phyloP scores from a whole-genome alignment of 2,888 invertebrate species.

The Gryllus longicercus region DNA sequence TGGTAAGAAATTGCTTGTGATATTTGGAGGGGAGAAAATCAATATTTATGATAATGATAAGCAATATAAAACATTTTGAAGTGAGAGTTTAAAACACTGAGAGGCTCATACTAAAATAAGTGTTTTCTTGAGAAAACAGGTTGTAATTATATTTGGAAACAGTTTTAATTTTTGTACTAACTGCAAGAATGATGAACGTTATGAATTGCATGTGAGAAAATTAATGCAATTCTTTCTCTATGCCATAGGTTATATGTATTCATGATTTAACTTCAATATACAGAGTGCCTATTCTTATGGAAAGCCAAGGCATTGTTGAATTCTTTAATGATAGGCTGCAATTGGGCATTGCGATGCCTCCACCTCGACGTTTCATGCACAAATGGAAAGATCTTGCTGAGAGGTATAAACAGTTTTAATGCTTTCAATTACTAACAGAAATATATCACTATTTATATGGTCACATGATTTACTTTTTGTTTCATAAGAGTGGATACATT shows the following conservation, averaged over 20 bases:
- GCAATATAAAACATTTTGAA: not conserved
- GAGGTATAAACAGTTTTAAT: slow-evolving; percentile 45
- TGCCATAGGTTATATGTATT: slow-evolving; percentile 77
- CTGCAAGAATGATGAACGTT: too few relatives aligned
- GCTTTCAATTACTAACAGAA: not conserved
- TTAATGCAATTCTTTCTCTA: not conserved
- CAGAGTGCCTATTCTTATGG: slow-evolving; percentile 90
- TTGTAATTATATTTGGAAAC: too few relatives aligned
- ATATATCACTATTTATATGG: not conserved
- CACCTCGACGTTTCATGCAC: slow-evolving; percentile 68
- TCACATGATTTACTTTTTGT: slow-evolving; percentile 23
- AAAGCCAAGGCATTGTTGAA: slow-evolving; percentile 82
- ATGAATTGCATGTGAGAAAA: too few relatives aligned
- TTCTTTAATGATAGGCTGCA: slow-evolving; percentile 79
- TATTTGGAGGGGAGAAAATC: too few relatives aligned
- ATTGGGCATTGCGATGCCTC: slow-evolving; percentile 62
- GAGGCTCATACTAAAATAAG: too few relatives aligned
- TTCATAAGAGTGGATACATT: slow-evolving; percentile 68
- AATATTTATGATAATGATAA: too few relatives aligned
- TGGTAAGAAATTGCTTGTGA: too few relatives aligned
- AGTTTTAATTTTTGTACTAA: too few relatives aligned
- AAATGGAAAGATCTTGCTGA: slow-evolving; percentile 89
- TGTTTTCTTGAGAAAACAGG: too few relatives aligned
- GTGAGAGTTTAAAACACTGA: not conserved
- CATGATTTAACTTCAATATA: slow-evolving; percentile 94